Percentiles rank a stretch among this genome's conserved stretches.
These are phyloP conservation scores for Pantala flavescens DNA, from an alignment of 1,140 invertebrate genomes.

Conservation along the genomic window DNA sequence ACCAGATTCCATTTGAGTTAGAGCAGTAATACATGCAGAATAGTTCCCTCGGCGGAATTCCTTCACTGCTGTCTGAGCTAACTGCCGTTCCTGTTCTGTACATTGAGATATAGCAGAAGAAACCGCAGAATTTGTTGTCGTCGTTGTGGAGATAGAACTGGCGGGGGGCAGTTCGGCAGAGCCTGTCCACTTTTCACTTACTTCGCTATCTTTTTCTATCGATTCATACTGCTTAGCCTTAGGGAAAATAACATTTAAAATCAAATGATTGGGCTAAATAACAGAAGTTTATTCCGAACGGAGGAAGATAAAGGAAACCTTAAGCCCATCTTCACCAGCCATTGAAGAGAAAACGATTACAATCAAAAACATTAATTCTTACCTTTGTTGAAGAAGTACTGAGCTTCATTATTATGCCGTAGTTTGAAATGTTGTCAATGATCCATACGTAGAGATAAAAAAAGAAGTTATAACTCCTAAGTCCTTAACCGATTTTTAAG, in stretches of 20 bases:
- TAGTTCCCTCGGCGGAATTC: constrained; percentile 49
- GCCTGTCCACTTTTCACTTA: not conserved
- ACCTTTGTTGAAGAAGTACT: not conserved
- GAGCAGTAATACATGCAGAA: constrained; percentile 41
- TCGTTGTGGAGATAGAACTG: not conserved
- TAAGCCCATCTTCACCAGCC: too few species aligned
- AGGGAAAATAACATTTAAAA: not conserved
- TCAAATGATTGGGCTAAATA: too few species aligned
- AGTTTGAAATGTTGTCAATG: not conserved
- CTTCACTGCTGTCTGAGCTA: constrained; percentile 41
- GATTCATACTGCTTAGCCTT: not conserved
- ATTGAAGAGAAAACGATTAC: too few species aligned
- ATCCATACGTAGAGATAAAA: not conserved
- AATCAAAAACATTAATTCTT: not conserved
- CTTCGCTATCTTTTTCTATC: not conserved
- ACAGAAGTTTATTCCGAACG: too few species aligned
- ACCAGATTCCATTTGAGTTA: constrained; percentile 45
- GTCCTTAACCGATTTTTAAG: too few species aligned
- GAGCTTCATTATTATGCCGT: not conserved
- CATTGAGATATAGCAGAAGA: constrained; percentile 8
- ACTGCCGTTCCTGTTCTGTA: constrained; percentile 44
- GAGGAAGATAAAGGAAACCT: too few species aligned
- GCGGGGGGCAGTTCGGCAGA: not conserved
- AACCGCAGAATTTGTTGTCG: not conserved
- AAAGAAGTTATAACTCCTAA: not conserved